These are phyloP conservation scores for Tretioscincus oriximinensis DNA, from an alignment of 2,113 vertebrate genomes.

Conservation along the genomic window DNA sequence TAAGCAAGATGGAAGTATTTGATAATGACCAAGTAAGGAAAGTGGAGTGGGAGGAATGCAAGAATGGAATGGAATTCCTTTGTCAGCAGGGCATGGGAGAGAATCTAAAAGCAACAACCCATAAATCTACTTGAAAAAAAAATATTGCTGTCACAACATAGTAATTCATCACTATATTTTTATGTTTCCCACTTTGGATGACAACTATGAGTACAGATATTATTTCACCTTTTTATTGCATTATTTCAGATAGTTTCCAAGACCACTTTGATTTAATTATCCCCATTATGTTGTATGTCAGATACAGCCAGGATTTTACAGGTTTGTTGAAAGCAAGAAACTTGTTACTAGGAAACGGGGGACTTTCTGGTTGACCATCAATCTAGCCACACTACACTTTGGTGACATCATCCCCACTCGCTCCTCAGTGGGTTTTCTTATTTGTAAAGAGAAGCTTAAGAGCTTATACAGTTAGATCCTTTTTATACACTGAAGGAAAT, in stretches of 20 bases:
- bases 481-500: neutral
- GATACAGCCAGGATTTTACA: conserved; percentile 53
- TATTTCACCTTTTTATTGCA: conserved; percentile 58
- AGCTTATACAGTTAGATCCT: neutral
- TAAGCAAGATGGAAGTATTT: conserved; percentile 66
- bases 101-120: neutral
- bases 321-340: conserved; percentile 45
- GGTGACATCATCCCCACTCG: neutral
- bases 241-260: conserved; percentile 58
- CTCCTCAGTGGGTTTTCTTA: neutral
- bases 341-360: conserved; percentile 26
- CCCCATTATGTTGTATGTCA: conserved; percentile 53
- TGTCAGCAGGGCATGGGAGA: conserved; percentile 13
- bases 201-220: conserved; percentile 40
- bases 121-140: conserved; percentile 47
- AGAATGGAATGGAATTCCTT: conserved; percentile 19
- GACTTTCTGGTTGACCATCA: conserved; percentile 6
- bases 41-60: conserved; percentile 43
- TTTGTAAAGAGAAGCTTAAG: neutral
- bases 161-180: conserved; percentile 49
- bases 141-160: conserved; percentile 38
- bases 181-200: conserved; percentile 57
- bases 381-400: neutral
- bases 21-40: conserved; percentile 55
- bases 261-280: conserved; percentile 62